Percentiles rank a stretch among this genome's conserved stretches.
phyloP scores from a whole-genome alignment of 2,888 invertebrate species.

The Yponomeuta sedellus region DNA sequence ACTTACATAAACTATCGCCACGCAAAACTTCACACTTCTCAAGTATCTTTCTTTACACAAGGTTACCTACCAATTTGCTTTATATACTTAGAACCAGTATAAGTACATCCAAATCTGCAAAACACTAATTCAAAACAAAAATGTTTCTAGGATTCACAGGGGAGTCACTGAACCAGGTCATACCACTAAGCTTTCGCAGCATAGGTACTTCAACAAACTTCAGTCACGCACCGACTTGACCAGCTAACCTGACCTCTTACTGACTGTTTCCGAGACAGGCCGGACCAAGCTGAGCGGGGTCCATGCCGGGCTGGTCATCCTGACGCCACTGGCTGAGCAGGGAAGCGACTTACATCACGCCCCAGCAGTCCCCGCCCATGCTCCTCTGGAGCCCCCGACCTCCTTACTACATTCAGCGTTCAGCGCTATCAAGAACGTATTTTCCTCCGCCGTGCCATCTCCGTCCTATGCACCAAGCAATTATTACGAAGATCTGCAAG shows the following conservation, averaged over 20 bases:
- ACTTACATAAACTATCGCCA: neutral
- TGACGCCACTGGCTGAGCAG: conserved; percentile 58
- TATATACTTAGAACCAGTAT: too few species aligned
- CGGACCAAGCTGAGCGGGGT: conserved; percentile 64
- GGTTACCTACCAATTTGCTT: too few species aligned
- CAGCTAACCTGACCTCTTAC: conserved; percentile 6
- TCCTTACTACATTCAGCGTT: conserved; percentile 59
- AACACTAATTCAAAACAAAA: conserved; percentile 8
- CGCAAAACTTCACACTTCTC: neutral
- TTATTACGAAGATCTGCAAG: conserved; percentile 22
- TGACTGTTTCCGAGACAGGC: conserved; percentile 63
- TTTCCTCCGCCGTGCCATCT: conserved; percentile 34
- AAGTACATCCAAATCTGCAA: conserved; percentile 2
- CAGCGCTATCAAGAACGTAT: conserved; percentile 59
- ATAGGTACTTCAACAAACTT: conserved; percentile 29
- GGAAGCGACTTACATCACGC: conserved; percentile 41
- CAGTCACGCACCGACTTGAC: conserved; percentile 17
- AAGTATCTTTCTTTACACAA: neutral
- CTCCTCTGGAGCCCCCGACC: conserved; percentile 56
- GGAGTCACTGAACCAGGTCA: conserved; percentile 24
- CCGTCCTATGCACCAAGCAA: conserved; percentile 21
- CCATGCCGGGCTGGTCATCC: conserved; percentile 64
- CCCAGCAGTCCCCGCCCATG: conserved; percentile 33
- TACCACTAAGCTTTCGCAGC: conserved; percentile 33
- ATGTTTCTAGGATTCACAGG: conserved; percentile 29